Evolutionary conservation across 2,888 invertebrate species (phyloP).

Genomic region (Pinctada fucata): DNA sequence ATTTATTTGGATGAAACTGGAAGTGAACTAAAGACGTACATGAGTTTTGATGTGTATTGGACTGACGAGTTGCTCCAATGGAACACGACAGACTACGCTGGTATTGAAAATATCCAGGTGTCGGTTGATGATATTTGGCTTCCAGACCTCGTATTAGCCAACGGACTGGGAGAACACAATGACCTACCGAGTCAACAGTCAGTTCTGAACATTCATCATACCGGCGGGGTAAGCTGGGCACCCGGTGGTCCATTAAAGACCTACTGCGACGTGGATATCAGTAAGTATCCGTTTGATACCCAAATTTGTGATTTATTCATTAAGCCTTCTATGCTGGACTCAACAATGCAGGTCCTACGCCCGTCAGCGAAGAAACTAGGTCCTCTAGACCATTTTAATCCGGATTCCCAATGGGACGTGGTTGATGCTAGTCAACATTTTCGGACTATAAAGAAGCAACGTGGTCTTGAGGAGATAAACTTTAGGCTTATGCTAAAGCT

Average conservation of each 20-base stretch:
- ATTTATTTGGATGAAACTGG: too few species aligned
- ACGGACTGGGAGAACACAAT: conserved; percentile 15
- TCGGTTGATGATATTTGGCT: conserved; percentile 13
- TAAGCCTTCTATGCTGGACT: conserved; percentile 8
- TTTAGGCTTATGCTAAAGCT: not conserved
- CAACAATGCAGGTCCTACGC: not conserved
- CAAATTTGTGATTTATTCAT: conserved; percentile 9
- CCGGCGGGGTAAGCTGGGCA: conserved; percentile 4
- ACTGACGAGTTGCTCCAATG: conserved; percentile 12
- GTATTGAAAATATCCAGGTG: not conserved
- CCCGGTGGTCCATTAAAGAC: conserved; percentile 7
- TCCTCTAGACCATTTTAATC: not conserved
- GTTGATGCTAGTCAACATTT: not conserved
- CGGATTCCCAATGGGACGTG: conserved; percentile 17
- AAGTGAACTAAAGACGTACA: too few species aligned
- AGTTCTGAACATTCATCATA: not conserved
- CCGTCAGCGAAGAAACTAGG: not conserved
- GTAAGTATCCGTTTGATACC: conserved; percentile 22
- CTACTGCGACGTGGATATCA: conserved; percentile 19
- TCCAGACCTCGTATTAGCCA: conserved; percentile 18
- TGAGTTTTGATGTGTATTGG: conserved; percentile 10
- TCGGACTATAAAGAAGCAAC: not conserved
- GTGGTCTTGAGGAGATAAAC: conserved; percentile 8
- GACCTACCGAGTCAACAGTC: not conserved
- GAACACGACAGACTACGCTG: not conserved